A percentile compares a stretch with the other conserved stretches of the same genome.
These are phyloP conservation scores for Odontomachus brunneus DNA, from an alignment of 1,140 invertebrate genomes.

Conservation along the genomic window DNA sequence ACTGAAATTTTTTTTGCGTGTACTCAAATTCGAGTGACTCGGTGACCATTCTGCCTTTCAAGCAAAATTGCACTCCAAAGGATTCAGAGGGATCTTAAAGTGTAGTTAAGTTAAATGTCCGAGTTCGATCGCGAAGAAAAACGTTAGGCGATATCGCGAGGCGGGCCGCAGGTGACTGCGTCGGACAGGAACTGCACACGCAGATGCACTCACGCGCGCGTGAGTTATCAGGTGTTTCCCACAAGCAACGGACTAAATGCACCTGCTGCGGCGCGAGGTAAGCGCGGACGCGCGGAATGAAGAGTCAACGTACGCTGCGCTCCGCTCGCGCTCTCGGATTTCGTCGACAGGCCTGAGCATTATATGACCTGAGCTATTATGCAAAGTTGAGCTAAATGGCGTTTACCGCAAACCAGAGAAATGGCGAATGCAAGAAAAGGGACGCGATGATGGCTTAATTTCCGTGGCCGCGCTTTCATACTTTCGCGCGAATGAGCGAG, in stretches of 20 bases:
- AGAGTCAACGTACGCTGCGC: slow-evolving; percentile 66
- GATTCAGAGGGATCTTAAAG: too few species aligned
- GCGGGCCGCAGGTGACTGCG: slow-evolving; percentile 63
- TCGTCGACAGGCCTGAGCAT: slow-evolving; percentile 25
- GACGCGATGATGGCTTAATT: not conserved
- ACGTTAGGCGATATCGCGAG: slow-evolving; percentile 33
- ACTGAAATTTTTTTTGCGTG: too few species aligned
- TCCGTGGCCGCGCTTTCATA: not conserved
- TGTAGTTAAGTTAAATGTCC: not conserved
- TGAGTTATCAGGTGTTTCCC: slow-evolving; percentile 73
- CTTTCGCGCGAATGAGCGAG: not conserved
- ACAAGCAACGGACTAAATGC: slow-evolving; percentile 72
- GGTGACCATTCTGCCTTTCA: too few species aligned
- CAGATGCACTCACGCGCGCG: slow-evolving; percentile 46
- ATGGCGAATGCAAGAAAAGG: not conserved
- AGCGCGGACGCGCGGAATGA: slow-evolving; percentile 52
- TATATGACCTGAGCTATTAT: slow-evolving; percentile 31
- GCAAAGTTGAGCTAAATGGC: slow-evolving; percentile 44
- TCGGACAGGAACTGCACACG: slow-evolving; percentile 42
- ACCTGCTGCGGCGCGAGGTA: slow-evolving; percentile 66
- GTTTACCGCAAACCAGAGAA: slow-evolving; percentile 28
- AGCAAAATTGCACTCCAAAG: too few species aligned
- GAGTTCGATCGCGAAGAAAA: slow-evolving; percentile 17
- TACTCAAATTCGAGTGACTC: too few species aligned
- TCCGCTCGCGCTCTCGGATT: slow-evolving; percentile 30